These are phyloP conservation scores for Hydrotaea cyrtoneurina DNA, from an alignment of 2,888 invertebrate genomes.

Conservation along the genomic window DNA sequence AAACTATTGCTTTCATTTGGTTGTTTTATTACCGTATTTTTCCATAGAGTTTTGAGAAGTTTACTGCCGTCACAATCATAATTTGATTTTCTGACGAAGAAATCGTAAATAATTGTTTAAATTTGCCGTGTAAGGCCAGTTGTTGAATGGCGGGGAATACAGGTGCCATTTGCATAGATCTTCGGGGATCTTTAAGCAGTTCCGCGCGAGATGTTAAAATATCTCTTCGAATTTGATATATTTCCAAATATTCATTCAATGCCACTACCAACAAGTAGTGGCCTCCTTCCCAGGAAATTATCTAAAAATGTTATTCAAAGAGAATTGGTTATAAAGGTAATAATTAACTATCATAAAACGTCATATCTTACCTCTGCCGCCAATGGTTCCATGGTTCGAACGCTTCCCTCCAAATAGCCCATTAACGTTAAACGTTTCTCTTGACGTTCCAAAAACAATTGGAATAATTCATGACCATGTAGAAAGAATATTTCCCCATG, in stretches of 20 bases:
- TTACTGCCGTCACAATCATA: constrained; percentile 72
- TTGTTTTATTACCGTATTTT: constrained; percentile 68
- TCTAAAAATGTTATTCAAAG: constrained; percentile 53
- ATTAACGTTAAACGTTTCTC: constrained; percentile 74
- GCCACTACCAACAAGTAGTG: constrained; percentile 74
- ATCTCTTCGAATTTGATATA: constrained; percentile 74
- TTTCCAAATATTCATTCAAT: constrained; percentile 73
- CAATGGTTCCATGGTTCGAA: constrained; percentile 65
- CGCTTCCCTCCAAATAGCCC: constrained; percentile 72
- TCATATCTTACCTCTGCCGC: constrained; percentile 70
- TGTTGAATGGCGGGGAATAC: constrained; percentile 75
- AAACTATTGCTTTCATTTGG: no score
- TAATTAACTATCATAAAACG: no score
- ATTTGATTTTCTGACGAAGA: constrained; percentile 71
- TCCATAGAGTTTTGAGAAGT: constrained; percentile 71
- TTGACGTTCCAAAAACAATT: constrained; percentile 71
- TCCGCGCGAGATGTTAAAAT: constrained; percentile 64
- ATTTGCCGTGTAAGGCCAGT: constrained; percentile 72
- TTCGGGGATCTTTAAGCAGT: constrained; percentile 48
- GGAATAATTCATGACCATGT: constrained; percentile 76
- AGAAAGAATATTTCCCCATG: constrained; percentile 73
- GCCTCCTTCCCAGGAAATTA: constrained; percentile 74
- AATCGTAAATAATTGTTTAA: constrained; percentile 72
- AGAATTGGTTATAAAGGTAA: constrained; percentile 11
- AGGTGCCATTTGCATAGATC: constrained; percentile 53